Conservation (phyloP, 2,888 invertebrate genomes). For the Tinea semifulvella region DNA sequence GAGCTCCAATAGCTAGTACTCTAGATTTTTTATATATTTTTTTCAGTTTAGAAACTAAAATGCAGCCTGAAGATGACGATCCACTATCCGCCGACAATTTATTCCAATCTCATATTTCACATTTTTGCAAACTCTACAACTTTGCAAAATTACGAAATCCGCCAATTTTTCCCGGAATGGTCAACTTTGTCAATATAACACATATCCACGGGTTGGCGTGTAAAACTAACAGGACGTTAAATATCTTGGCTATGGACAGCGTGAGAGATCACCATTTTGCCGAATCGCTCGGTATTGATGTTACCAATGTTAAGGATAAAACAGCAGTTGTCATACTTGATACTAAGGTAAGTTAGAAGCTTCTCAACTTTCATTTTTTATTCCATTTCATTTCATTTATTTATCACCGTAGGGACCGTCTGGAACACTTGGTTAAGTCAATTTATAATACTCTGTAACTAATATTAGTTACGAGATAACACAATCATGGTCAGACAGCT, state of each 20-base stretch:
- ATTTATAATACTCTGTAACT: too few relatives aligned
- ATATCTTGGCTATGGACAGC: constrained; percentile 76
- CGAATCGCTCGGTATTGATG: constrained; percentile 76
- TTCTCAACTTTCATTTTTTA: too few relatives aligned
- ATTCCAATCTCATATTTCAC: constrained; percentile 41
- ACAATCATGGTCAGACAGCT: too few relatives aligned
- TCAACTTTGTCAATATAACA: constrained; percentile 29
- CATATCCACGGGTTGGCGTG: constrained; percentile 60
- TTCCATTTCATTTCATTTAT: too few relatives aligned
- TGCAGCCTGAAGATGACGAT: constrained; percentile 56
- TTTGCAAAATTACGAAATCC: constrained; percentile 47
- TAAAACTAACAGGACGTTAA: constrained; percentile 37
- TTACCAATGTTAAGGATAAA: constrained; percentile 65
- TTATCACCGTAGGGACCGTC: too few relatives aligned
- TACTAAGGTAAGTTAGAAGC: constrained; percentile 73
- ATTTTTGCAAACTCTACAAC: constrained; percentile 43
- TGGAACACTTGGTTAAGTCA: too few relatives aligned
- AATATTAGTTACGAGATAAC: too few relatives aligned
- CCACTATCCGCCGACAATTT: constrained; percentile 62
- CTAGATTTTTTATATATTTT: too few relatives aligned
- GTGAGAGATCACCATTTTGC: constrained; percentile 77
- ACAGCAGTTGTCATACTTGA: constrained; percentile 77
- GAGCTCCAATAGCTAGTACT: too few relatives aligned
- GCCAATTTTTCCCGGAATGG: constrained; percentile 35
- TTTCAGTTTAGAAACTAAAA: constrained; percentile 51